Base-by-base conservation (phyloP, 2,113 vertebrate genomes). In the Charadrius vociferus region DNA sequence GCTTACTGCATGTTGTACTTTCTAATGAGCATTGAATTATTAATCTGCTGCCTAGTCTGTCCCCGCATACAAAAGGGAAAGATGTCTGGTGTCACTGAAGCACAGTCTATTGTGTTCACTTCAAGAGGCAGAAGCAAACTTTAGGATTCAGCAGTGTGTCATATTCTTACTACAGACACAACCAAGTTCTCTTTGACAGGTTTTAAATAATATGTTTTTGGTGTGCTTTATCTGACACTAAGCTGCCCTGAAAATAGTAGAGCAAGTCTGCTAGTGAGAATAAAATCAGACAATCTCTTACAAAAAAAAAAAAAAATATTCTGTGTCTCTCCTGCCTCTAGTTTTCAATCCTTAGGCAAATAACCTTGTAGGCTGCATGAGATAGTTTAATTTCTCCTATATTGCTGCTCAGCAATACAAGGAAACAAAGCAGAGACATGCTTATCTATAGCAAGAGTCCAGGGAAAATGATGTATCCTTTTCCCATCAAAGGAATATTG, bases 171-270 rank as follows among this genome's bases (percentile, higher is more conserved):
- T 93, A 62, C 66, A 95, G 43, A 91, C 32, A 23, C n/a, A 79
- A 45, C 68, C 47, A 82, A 93, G 81, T 9, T 97, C 81, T 8
- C 36, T 72, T 45, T 96, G 90, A 93, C 90, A 86, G 92, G 18
- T 93, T 96, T 97, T 96, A 97, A 97, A 91, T 95, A 93, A 93
- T 93, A 93, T 81, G 93, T 27, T 87, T 96, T 82, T 95, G 56
- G 81, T 91, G 13, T 70, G 84, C 81, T 96, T 95, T 96, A 96
- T 96, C 93, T 96, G 95, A 96, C 95, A 94, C 78, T 93, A 96
- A 97, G 93, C 90, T 97, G 93, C 95, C 93, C 96, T 93, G 96
- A 97, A 96, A 97, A 96, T 90, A 90, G 87, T 68, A 43, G 50
- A 92, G 61, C 34, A 65, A 94, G 81, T 39, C 87, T 95, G 93